Evolutionary conservation across 1,140 invertebrate species (phyloP).

Genomic region (Pseudomyrmex pallidus): DNA sequence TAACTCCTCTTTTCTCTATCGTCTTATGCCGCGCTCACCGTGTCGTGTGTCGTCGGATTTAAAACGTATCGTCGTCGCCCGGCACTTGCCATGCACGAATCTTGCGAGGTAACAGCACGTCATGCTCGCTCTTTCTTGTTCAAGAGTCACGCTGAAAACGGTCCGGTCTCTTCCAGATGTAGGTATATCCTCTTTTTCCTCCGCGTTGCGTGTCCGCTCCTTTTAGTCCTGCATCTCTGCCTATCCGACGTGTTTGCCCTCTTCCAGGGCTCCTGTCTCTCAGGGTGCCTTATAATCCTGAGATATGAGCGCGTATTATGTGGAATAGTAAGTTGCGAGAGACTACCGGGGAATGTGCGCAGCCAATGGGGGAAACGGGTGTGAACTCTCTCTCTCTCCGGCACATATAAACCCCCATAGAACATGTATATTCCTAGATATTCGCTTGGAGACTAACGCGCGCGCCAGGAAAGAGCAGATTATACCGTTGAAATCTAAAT

Average conservation of each 20-base stretch:
- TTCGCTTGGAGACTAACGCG: slow-evolving; percentile 50
- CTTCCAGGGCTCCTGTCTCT: slow-evolving; percentile 55
- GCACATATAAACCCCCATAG: slow-evolving; percentile 70
- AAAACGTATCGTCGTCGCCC: slow-evolving; percentile 71
- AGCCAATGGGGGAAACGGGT: slow-evolving; percentile 65
- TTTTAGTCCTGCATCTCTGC: slow-evolving; percentile 37
- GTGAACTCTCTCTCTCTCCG: slow-evolving; percentile 67
- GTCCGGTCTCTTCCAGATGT: slow-evolving; percentile 62
- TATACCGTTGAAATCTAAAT: slow-evolving; percentile 72
- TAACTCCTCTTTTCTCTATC: slow-evolving; percentile 48
- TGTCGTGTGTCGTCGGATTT: slow-evolving; percentile 67
- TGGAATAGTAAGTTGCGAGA: slow-evolving; percentile 77
- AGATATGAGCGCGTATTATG: slow-evolving; percentile 84
- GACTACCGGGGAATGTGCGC: slow-evolving; percentile 72
- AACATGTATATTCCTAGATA: slow-evolving; percentile 73
- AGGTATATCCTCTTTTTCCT: slow-evolving; percentile 52
- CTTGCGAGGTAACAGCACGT: slow-evolving; percentile 63
- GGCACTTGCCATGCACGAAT: slow-evolving; percentile 58
- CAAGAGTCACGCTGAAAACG: slow-evolving; percentile 55
- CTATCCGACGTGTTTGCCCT: slow-evolving; percentile 34
- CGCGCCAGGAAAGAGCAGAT: slow-evolving; percentile 58
- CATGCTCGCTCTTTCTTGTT: slow-evolving; percentile 63
- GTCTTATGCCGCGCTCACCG: neutral
- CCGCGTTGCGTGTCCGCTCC: slow-evolving; percentile 23
- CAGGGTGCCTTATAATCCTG: slow-evolving; percentile 82